Evolutionary conservation across 1,140 invertebrate genomes (phyloP), one percentile per base, ranked within the genome.

Genomic region (Portunus trituberculatus): DNA sequence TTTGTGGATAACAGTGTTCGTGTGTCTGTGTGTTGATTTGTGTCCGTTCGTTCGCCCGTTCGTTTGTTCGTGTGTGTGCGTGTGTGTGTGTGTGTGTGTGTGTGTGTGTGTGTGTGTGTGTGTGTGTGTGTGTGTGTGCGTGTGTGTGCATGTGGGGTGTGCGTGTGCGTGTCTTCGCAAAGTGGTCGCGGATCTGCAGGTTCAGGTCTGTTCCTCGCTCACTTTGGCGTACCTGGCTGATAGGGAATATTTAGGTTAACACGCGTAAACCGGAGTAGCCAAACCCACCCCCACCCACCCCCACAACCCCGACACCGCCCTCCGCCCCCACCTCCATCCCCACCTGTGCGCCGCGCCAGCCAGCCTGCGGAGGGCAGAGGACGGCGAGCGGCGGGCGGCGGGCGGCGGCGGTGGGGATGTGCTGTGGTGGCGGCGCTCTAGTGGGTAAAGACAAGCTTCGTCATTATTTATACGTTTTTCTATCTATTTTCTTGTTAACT

Each of bases 141-240:
- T 76, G 67, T 76, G 67, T 76, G 67, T 76, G 67, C n/a, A 20
- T 76, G 59, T 25, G 59, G 7, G 59, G 4, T 12, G 67, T 76
- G 67, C n/a, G 67, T 76, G 67, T n/a, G 67, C 20, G 67, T 76
- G 20, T n/a, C 67, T n/a, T 76, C 67, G 67, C 67, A 76, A 76
- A 76, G 67, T 76, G 67, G 67, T n/a, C 67, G 67, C n/a, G 67
- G 67, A 76, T 76, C 67, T 76, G 67, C 67, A 76, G 67, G 67
- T 76, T 76, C 67, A n/a, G 67, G 67, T 76, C 67, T 76, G 20
- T 76, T 76, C 67, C n/a, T 25, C 67, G 67, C 20, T 76, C 67
- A 76, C 67, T n/a, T 76, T 76, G 67, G 67, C 67, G 67, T n/a
- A n/a, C 67, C 20, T 76, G 67, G n/a, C 12, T 76, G n/a, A 76